A percentile compares a stretch with the other conserved stretches of the same genome.
Evolutionary conservation across 2,797 vertebrate species (phyloP).

Genomic region (Enoplosus armatus): DNA sequence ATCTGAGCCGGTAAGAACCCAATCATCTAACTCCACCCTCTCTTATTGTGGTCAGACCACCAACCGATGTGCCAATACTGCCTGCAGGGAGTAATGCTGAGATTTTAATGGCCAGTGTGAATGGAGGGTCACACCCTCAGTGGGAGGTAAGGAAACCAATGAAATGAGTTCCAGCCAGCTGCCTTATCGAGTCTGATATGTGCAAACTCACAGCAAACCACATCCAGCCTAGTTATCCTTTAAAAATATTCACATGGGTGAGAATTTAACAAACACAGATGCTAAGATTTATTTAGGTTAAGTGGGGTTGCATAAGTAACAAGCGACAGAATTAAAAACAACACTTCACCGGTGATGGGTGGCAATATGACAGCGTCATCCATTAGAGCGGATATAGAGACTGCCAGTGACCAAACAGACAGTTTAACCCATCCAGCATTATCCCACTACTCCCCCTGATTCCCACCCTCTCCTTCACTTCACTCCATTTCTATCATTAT

Average conservation of each 20-base stretch:
- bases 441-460: background rate
- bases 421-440: constrained; percentile 16
- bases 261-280: constrained; percentile 25
- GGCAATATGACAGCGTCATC: constrained; percentile 35
- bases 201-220: constrained; percentile 42
- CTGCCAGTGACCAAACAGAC: constrained; percentile 30
- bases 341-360: constrained; percentile 33
- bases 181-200: constrained; percentile 50
- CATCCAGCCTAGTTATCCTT: constrained; percentile 20
- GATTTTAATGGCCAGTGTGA: constrained; percentile 80
- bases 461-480: constrained; percentile 17
- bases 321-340: constrained; percentile 47
- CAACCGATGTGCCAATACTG: constrained; percentile 63
- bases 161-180: constrained; percentile 69
- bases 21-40: constrained; percentile 65
- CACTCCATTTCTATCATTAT: constrained; percentile 15
- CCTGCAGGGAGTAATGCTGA: constrained; percentile 71
- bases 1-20: constrained; percentile 58
- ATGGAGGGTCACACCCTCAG: constrained; percentile 75
- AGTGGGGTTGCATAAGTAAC: constrained; percentile 35
- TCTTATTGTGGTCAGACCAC: constrained; percentile 69
- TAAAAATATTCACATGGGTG: constrained; percentile 35
- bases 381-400: constrained; percentile 39
- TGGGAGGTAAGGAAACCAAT: constrained; percentile 71
- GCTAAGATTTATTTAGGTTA: constrained; percentile 56